phyloP scores from a whole-genome alignment of 2,888 invertebrate species.

The Perizoma flavofasciatum region DNA sequence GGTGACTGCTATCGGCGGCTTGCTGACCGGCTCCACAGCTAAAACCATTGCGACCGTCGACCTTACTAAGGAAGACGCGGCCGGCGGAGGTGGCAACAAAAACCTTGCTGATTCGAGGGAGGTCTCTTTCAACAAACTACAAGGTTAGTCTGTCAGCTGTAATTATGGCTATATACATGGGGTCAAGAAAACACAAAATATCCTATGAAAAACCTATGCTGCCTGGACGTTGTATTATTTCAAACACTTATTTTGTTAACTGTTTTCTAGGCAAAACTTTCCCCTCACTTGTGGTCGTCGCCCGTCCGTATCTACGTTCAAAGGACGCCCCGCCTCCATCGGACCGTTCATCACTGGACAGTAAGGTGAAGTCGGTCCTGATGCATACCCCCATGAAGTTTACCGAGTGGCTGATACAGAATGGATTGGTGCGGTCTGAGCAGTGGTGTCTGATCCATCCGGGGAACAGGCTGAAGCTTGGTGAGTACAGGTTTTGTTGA shows the following conservation, averaged over 20 bases:
- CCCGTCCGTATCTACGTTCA: constrained; percentile 89
- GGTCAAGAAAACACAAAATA: too few species aligned
- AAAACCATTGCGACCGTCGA: constrained; percentile 84
- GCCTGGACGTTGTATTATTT: too few species aligned
- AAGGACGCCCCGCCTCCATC: constrained; percentile 84
- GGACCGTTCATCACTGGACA: constrained; percentile 87
- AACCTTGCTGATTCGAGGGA: constrained; percentile 88
- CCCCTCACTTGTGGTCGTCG: constrained; percentile 93
- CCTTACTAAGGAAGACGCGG: constrained; percentile 84
- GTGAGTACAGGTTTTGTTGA: constrained; percentile 55
- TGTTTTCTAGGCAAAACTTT: constrained; percentile 88
- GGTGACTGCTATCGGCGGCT: constrained; percentile 88
- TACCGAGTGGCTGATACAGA: constrained; percentile 95
- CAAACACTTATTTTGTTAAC: not conserved
- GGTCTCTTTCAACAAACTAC: constrained; percentile 90
- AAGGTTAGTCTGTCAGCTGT: constrained; percentile 64
- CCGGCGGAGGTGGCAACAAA: constrained; percentile 57
- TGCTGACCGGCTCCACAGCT: constrained; percentile 85
- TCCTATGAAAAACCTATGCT: too few species aligned
- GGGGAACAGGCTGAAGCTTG: constrained; percentile 88
- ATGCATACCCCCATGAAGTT: constrained; percentile 93
- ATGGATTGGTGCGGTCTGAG: constrained; percentile 91
- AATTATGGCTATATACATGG: too few species aligned
- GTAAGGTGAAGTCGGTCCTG: constrained; percentile 91
- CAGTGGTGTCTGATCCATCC: constrained; percentile 90